Evolutionary conservation across 2,888 invertebrate genomes (phyloP), one percentile per base, ranked within the genome.

Genomic region (Drosophila fulvimacula): DNA sequence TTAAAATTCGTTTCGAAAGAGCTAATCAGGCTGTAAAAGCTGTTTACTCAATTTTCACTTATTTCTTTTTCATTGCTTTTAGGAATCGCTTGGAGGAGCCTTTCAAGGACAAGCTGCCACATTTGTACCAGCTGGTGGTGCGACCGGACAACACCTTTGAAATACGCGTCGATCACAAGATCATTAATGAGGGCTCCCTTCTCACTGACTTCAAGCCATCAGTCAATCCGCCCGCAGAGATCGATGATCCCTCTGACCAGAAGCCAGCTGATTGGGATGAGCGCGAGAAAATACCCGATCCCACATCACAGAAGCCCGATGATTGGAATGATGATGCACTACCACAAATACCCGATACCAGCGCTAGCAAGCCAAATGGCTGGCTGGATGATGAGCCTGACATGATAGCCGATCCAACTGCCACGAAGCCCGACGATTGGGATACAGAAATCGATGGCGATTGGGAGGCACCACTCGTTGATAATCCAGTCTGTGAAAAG

Each of bases 401-500:
- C 57, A 96, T 96, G 93, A 94, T 97, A 61, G 95, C 97, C 1
- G 99, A 99, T 93, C 96, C 97, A 0, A 95, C 95, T 51, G 97
- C 98, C 0, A 93, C 93, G 60, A 98, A 97, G 92, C 99, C 99
- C 0, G 95, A 94, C 0, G 99, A 99, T 93, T 99, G 99, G 98
- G 99, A 99, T 92, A 95, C 96, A 19, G 98, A 99, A 78, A 99
- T 99, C 96, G 99, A 99, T 93, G 99, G 99, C 1, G 96, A 97
- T 90, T 99, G 99, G 99, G 99, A 99, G 92, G 96, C 99, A 5
- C 98, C 99, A 0, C 94, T 97, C 61, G 95, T 99, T 34, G 96
- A 96, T 87, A 99, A 99, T 93, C 98, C 98, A 0, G 93, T 93
- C 5, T 99, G 99, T 91, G 94, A 94, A 77, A 91, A 93, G 58